Evolutionary conservation across 1,140 invertebrate species (phyloP), one percentile per base, ranked within the genome.

Genomic region (Micrasema longulum): DNA sequence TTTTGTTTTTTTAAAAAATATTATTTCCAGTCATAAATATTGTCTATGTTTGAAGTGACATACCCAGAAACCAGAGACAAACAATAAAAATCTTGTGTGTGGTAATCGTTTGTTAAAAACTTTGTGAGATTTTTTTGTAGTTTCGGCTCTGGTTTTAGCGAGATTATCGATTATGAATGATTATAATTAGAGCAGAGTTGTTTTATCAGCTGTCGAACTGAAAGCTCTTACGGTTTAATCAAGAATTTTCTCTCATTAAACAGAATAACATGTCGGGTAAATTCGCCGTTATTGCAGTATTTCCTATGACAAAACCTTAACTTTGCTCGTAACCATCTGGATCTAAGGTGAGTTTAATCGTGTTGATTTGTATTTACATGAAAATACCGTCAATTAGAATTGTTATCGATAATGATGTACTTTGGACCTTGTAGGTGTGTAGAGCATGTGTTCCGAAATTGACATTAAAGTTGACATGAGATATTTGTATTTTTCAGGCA

Each of bases 141-240:
- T 16, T 11, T 60, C 38, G 14, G 16, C 53, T 60, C 0, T 10
- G 22, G 55, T 16, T 11, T 60, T 22, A 7, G 16, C 53, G 23
- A 69, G 43, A 45, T 47, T 60, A 69, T 60, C 12, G 35, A 41
- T 69, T 69, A 62, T 62, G 67, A 41, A 62, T 35, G 22, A 16
- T 22, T 55, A 62, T 35, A 36, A 16, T 22, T 55, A 31, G 22
- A 60, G 14, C 35, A 62, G 48, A 53, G 41, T 48, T 60, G n/a
- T 48, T 10, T 35, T 60, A 23, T 23, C 38, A 16, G 53, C n/a
- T 53, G 2, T 31, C 26, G 26, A 69, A 14, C 18, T 22, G 41
- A 0, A 60, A 53, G 55, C 67, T 69, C 45, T 69, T 62, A 62
- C 22, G 67, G 41, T 43, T 45, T 60, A 69, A 5, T 36, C 26